Conservation (phyloP, 2,797 vertebrate species). For the Arrhamphus sclerolepis region DNA sequence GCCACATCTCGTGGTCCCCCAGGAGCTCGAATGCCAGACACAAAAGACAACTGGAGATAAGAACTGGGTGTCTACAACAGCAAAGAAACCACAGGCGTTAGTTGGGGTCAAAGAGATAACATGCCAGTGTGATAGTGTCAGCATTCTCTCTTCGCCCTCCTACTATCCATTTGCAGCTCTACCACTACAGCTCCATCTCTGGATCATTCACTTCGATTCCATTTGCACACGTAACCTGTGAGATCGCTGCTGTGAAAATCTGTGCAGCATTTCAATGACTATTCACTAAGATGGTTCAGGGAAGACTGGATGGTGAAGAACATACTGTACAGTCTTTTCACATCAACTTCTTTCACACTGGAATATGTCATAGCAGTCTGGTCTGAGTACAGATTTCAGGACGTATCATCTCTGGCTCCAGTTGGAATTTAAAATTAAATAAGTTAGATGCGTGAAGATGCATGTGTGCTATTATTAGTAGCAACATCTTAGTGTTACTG, state of each 20-base stretch:
- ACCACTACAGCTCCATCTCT: constrained; percentile 29
- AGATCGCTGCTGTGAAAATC: constrained; percentile 25
- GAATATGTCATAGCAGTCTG: not conserved
- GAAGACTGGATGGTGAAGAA: constrained; percentile 4
- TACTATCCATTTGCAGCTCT: constrained; percentile 29
- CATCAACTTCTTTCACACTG: not conserved
- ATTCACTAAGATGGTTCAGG: not conserved
- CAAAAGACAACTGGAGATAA: constrained; percentile 48
- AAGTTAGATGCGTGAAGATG: not conserved
- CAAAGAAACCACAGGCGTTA: constrained; percentile 49
- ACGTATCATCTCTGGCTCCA: not conserved
- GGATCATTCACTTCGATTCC: constrained; percentile 40
- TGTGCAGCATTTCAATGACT: constrained; percentile 20
- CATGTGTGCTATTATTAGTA: not conserved
- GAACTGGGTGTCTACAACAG: constrained; percentile 52
- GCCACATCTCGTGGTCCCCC: constrained; percentile 25
- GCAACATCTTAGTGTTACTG: too few species aligned
- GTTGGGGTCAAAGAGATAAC: constrained; percentile 66
- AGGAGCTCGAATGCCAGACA: constrained; percentile 27
- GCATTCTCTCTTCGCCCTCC: constrained; percentile 41
- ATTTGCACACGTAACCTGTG: constrained; percentile 15
- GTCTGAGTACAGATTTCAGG: not conserved
- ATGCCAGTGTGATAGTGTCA: constrained; percentile 47
- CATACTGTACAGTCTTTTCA: not conserved
- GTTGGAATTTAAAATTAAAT: not conserved